These are phyloP conservation scores for Rotaria socialis DNA, from an alignment of 2,888 invertebrate species.

Conservation along the genomic window DNA sequence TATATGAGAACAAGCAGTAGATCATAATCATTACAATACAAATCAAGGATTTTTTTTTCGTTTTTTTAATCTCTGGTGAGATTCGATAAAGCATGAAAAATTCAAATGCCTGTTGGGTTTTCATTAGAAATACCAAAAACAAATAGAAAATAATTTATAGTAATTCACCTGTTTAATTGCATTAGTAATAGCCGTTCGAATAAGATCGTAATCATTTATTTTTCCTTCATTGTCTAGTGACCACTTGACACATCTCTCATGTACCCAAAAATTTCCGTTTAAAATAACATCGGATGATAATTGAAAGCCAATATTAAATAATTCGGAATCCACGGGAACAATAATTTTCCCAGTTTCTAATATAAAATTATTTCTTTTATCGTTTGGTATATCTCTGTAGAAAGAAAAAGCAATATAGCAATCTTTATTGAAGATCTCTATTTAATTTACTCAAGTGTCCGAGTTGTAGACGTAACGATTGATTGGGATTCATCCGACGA, in stretches of 20 bases:
- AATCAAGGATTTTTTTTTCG: too few relatives aligned
- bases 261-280: neutral
- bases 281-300: neutral
- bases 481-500: neutral
- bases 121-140: too few relatives aligned
- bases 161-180: neutral
- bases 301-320: slow-evolving; percentile 1
- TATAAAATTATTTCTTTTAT: slow-evolving; percentile 18
- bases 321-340: slow-evolving; percentile 4
- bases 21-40: too few relatives aligned
- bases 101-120: too few relatives aligned
- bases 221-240: neutral
- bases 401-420: neutral
- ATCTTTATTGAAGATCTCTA: too few relatives aligned
- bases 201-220: neutral
- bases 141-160: too few relatives aligned
- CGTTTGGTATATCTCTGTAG: neutral
- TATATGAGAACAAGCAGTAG: too few relatives aligned
- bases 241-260: neutral
- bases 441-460: neutral
- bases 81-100: too few relatives aligned
- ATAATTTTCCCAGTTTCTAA: slow-evolving; percentile 4
- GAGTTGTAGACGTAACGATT: neutral
- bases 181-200: neutral
- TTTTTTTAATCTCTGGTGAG: too few relatives aligned